These are phyloP conservation scores for Calidris pygmaea DNA, from an alignment of 2,113 vertebrate genomes.

Conservation along the genomic window DNA sequence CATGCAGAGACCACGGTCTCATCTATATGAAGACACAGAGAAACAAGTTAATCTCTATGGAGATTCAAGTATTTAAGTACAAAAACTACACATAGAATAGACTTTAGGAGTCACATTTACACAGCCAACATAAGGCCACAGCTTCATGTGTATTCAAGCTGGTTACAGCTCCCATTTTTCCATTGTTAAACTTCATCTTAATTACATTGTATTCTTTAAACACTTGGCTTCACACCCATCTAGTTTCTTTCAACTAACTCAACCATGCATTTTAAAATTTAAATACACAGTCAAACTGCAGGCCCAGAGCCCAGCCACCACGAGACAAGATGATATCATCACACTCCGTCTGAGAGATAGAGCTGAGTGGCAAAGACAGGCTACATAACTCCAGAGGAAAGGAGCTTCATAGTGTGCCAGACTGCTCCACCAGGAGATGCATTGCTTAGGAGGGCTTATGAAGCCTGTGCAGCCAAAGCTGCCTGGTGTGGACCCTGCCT, in stretches of 20 bases:
- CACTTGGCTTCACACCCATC: constrained; percentile 30
- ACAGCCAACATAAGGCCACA: not conserved
- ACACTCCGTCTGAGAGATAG: not conserved
- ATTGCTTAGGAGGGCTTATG: not conserved
- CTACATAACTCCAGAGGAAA: not conserved
- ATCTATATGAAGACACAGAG: not conserved
- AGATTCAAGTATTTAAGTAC: not conserved
- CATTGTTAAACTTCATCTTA: constrained; percentile 39
- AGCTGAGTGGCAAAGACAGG: not conserved
- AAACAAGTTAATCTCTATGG: not conserved
- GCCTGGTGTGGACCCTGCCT: not conserved
- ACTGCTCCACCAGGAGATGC: not conserved
- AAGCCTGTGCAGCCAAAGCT: not conserved
- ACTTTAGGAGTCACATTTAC: not conserved
- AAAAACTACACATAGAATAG: not conserved
- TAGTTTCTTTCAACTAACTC: constrained; percentile 39
- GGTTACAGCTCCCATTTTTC: constrained; percentile 12
- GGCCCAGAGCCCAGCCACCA: constrained; percentile 25
- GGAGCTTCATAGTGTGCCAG: not conserved
- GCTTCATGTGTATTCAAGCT: not conserved
- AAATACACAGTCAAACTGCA: not conserved
- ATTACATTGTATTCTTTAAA: constrained; percentile 53
- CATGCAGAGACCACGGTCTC: not conserved
- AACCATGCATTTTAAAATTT: constrained; percentile 14
- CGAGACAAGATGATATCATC: not conserved